Evolutionary conservation across 2,797 vertebrate species (phyloP).

Genomic region (Tokudaia tokunoshimensis): DNA sequence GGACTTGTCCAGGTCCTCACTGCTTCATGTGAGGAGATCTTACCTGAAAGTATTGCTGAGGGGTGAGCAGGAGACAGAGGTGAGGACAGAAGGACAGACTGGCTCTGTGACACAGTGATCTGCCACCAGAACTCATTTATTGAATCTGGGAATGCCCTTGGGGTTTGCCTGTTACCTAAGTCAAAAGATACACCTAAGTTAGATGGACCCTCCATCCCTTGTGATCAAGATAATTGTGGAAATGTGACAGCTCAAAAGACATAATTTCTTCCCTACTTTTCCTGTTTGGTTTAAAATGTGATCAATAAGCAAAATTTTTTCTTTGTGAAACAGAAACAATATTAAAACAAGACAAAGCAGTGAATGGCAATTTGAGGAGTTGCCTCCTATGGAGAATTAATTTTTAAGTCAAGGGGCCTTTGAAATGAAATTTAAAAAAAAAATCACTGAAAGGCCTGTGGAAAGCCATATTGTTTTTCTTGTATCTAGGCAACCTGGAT

Average conservation of each 20-base stretch:
- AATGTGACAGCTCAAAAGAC: neutral
- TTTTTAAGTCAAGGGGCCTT: neutral
- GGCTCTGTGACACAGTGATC: neutral
- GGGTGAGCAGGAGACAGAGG: neutral
- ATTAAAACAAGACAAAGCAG: constrained; percentile 25
- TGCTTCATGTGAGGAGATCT: neutral
- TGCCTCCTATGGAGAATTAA: neutral
- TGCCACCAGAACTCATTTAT: neutral
- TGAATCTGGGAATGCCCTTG: neutral
- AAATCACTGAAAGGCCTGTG: neutral
- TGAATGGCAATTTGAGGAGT: neutral
- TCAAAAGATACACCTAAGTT: neutral
- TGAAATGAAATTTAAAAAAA: neutral
- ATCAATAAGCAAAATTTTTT: neutral
- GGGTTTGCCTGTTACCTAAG: neutral
- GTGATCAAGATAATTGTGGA: neutral
- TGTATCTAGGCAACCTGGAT: neutral
- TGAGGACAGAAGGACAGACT: neutral
- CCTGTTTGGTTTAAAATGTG: constrained; percentile 1
- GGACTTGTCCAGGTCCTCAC: neutral
- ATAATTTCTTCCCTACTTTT: neutral
- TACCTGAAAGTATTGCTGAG: neutral
- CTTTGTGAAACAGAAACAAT: constrained; percentile 15
- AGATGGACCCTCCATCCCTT: neutral
- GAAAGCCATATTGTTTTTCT: neutral